Conservation (phyloP, 1,140 invertebrate species). For the Metaphire vulgaris region DNA sequence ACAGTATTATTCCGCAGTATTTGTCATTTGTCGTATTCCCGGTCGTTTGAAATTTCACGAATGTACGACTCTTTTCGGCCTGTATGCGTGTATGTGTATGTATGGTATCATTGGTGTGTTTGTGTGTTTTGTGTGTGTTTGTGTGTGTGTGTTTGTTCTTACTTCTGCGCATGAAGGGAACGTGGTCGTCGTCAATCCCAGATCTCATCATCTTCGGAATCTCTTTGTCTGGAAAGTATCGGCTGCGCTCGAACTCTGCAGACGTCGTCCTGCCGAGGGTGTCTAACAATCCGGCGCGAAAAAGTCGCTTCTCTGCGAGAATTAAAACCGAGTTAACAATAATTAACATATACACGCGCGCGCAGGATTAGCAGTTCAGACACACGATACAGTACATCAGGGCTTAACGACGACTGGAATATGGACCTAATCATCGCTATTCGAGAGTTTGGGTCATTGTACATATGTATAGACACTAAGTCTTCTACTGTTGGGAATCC, state of each 20-base stretch:
- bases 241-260: neutral
- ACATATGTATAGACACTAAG: neutral
- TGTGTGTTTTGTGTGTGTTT: no score
- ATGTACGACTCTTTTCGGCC: no score
- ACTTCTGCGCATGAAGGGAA: constrained; percentile 20
- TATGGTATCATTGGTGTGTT: no score
- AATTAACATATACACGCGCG: no score
- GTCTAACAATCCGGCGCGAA: neutral
- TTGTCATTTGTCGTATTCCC: neutral
- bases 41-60: neutral
- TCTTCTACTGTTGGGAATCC: no score
- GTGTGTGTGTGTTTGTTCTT: neutral
- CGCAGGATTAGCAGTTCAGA: no score
- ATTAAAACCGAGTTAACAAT: neutral
- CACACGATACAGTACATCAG: no score
- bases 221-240: neutral
- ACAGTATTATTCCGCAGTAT: neutral
- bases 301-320: neutral
- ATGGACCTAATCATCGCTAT: no score
- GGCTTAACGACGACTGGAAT: no score
- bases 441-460: no score
- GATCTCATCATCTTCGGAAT: neutral
- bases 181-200: constrained; percentile 18
- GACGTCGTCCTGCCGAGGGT: neutral
- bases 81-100: no score